These are phyloP conservation scores for Chrysemys picta DNA, from an alignment of 2,113 vertebrate species.

Conservation along the genomic window DNA sequence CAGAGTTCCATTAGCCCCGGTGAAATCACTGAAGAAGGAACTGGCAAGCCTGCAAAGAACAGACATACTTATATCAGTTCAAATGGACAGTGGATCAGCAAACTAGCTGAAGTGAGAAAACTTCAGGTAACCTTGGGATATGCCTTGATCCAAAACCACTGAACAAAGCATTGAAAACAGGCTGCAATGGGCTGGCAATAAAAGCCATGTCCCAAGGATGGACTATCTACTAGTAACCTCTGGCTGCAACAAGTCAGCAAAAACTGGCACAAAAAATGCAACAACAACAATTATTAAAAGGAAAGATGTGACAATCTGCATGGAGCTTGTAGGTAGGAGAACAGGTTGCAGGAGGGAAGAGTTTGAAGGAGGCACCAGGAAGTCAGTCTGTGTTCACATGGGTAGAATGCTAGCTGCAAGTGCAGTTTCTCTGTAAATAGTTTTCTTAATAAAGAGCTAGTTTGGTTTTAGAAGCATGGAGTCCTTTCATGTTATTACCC, in stretches of 20 bases:
- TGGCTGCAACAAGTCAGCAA: background rate
- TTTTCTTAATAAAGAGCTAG: background rate
- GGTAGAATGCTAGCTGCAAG: background rate
- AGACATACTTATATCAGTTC: accelerated
- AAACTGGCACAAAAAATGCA: background rate
- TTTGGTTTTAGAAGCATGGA: background rate
- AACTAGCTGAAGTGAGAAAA: background rate
- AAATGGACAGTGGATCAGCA: background rate
- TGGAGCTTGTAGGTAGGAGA: background rate
- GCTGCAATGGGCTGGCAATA: background rate
- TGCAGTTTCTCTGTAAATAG: background rate
- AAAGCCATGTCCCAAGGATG: background rate
- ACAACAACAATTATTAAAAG: background rate
- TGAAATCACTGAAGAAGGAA: background rate
- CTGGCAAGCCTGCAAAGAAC: background rate
- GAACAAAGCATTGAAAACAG: slow-evolving; percentile 32
- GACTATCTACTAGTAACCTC: background rate
- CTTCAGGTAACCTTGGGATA: slow-evolving; percentile 48
- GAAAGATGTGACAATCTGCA: too few relatives aligned
- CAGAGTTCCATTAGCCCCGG: accelerated
- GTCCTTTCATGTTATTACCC: background rate
- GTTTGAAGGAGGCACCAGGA: background rate
- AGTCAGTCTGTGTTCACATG: background rate
- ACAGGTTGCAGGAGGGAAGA: background rate
- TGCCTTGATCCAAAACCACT: slow-evolving; percentile 16